Evolutionary conservation across 1,140 invertebrate species (phyloP), one percentile per base, ranked within the genome.

Genomic region (Plectrocnemia conspersa): DNA sequence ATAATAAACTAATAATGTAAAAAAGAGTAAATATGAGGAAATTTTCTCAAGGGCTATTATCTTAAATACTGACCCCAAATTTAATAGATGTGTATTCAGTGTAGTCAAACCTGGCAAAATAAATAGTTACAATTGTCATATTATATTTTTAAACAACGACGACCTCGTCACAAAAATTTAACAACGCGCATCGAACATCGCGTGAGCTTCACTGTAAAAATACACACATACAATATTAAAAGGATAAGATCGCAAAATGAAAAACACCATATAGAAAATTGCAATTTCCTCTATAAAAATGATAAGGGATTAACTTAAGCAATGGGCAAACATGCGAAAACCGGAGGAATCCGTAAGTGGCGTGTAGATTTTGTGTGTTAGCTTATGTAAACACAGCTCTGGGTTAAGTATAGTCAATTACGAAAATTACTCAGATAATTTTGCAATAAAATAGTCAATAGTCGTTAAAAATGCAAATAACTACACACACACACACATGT

Each of bases 321-420:
- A 42, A 18, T 23, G 24, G 19, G 22, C 40, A 42, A 29, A 48
- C 32, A 48, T 48, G 46, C 46, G 36, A 42, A 48, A 48, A 29
- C 32, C n/a, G 15, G 9, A 11, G 46, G 29, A 32, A 5, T 19
- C 16, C 32, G 13, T 48, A 19, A 48, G 46, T 48, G 46, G 35
- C 25, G 19, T 21, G 23, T n/a, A 9, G 46, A 11, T 13, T 38
- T 9, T 48, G 46, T 35, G 24, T 45, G 42, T 45, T 22, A 45
- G 42, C 16, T 19, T 35, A 32, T 48, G 25, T 48, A 27, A 48
- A 48, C 32, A 48, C n/a, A 35, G 10, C 9, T 18, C 10, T 22
- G 46, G 46, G 3, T 48, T 48, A 35, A 48, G 46, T 48, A 22
- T 32, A 35, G 27, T n/a, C 46, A 48, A 48, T 48, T 48, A 21